Percentiles rank a stretch among this genome's conserved stretches.
Evolutionary conservation across 2,113 vertebrate genomes (phyloP).

Genomic region (Anarhynchus alexandrinus): DNA sequence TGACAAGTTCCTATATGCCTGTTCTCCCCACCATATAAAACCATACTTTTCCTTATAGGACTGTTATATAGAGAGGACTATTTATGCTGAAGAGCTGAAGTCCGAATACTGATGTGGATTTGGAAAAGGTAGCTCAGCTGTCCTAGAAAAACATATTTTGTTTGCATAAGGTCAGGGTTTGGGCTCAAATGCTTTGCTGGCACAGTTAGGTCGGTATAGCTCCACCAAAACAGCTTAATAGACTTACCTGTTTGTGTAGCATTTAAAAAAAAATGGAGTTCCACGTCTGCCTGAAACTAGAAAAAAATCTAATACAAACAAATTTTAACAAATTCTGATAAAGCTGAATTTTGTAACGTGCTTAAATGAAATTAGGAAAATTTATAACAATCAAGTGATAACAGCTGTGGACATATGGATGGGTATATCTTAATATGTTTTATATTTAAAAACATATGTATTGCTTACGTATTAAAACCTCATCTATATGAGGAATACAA

Average conservation of each 20-base stretch:
- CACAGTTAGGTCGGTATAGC: not conserved
- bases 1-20: not conserved
- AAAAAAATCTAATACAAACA: not conserved
- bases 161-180: not conserved
- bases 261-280: not conserved
- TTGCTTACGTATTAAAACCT: not conserved
- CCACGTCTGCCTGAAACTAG: not conserved
- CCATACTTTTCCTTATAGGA: not conserved
- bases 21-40: not conserved
- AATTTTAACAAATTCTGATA: not conserved
- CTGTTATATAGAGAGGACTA: not conserved
- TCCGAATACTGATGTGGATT: not conserved
- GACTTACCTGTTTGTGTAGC: not conserved
- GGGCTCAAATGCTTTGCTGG: not conserved
- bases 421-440: not conserved
- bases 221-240: not conserved
- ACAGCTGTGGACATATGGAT: not conserved
- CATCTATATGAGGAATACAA: not conserved
- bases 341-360: not conserved
- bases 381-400: not conserved
- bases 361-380: not conserved
- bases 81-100: not conserved
- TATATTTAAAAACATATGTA: not conserved
- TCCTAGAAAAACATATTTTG: not conserved
- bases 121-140: not conserved